Evolutionary conservation across 1,140 invertebrate species (phyloP).

Genomic region (Temnothorax nylanderi): DNA sequence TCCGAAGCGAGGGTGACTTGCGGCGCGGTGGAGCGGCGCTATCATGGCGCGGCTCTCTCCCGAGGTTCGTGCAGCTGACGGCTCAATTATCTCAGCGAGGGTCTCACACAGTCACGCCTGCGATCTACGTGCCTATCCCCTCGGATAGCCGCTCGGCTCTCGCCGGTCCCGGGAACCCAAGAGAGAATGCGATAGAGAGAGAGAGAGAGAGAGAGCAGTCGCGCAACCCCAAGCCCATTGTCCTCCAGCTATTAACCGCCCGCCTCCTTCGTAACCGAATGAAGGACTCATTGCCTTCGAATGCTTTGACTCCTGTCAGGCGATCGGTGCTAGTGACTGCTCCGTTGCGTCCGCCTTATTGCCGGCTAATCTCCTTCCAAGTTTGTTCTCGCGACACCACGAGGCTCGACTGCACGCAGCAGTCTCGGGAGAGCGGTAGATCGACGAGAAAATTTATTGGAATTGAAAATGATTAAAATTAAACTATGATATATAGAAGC

Average conservation of each 20-base stretch:
- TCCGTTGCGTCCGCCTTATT: slow-evolving; percentile 65
- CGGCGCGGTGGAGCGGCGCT: slow-evolving; percentile 63
- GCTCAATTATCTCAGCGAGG: slow-evolving; percentile 81
- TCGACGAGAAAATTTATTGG: neutral
- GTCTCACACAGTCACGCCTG: slow-evolving; percentile 79
- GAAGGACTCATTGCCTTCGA: slow-evolving; percentile 76
- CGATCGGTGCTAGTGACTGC: slow-evolving; percentile 69
- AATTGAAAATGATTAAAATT: too few species aligned
- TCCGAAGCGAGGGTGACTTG: slow-evolving; percentile 53
- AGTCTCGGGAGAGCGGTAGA: neutral
- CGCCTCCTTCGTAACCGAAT: slow-evolving; percentile 69
- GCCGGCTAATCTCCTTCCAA: slow-evolving; percentile 64
- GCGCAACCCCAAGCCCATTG: slow-evolving; percentile 74
- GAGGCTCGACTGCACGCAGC: neutral
- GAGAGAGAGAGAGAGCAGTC: slow-evolving; percentile 46
- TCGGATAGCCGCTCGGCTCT: slow-evolving; percentile 11
- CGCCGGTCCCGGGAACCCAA: slow-evolving; percentile 66
- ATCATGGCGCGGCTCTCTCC: slow-evolving; percentile 75
- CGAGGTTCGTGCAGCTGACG: slow-evolving; percentile 81
- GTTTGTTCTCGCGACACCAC: slow-evolving; percentile 5
- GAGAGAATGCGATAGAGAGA: neutral
- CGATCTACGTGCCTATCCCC: slow-evolving; percentile 68
- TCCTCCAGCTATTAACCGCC: slow-evolving; percentile 78
- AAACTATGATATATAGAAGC: too few species aligned
- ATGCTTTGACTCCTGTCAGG: slow-evolving; percentile 79